Evolutionary conservation across 2,888 invertebrate genomes (phyloP), one percentile per base, ranked within the genome.

Genomic region (Ellobium chinense): DNA sequence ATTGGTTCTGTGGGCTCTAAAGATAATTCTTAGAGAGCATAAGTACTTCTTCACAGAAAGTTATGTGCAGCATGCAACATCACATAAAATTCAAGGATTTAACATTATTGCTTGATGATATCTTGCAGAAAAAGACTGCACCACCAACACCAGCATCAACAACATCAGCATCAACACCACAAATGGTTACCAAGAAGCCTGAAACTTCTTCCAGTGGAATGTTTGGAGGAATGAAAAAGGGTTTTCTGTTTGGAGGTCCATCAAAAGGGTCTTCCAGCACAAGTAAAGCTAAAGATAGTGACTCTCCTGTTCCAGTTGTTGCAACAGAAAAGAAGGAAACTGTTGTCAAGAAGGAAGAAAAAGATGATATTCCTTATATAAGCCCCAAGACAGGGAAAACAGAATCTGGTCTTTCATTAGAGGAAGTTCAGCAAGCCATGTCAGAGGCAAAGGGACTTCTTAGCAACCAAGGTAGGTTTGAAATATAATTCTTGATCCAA

Each of bases 151-250:
- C 31, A 46, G 74, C 2, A 12, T 27, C 74, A 63, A 24, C n/a
- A 34, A 24, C 54, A 54, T 34, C 76, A 14, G 14, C 62, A 34
- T 21, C 72, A 56, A n/a, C 60, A 24, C 27, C 72, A 46, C 4
- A 54, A 36, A 1, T 18, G 29, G 7, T 69, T n/a, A 4, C 31
- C 4, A 63, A 39, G 5, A 18, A 9, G 21, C 12, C 54, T 9
- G n/a, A 68, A 21, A 14, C 62, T 31, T 7, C 72, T 58, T 31
- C 73, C 65, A 7, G 36, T 18, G 80, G 72, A 31, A 70, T 80
- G 62, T 91, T 91, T 88, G 91, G 89, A 65, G 92, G 92, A n/a
- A 83, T 92, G 84, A 91, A 91, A 74, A 92, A 91, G 80, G 91
- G 91, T 1, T 92, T 92, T 84, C 80, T 92, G 36, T 89, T 89